Percentiles rank a stretch among this genome's conserved stretches.
Conservation (phyloP, 2,888 invertebrate species). For the Stenotaenia linearis region DNA sequence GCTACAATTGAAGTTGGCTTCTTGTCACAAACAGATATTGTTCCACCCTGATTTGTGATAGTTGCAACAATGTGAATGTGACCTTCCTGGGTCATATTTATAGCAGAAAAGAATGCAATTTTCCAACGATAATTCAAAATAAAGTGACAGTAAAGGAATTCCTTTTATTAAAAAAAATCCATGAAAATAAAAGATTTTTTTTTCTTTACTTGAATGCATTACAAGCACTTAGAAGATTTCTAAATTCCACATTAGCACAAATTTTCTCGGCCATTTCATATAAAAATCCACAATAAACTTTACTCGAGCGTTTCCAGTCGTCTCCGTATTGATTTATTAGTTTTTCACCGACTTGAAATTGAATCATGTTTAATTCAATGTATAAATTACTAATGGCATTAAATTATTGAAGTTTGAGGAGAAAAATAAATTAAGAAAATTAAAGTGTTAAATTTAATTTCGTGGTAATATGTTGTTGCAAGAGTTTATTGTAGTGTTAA, state of each 20-base stretch:
- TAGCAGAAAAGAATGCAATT: not conserved
- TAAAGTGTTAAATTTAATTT: not conserved
- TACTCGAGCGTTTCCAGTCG: too few species aligned
- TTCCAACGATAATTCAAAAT: not conserved
- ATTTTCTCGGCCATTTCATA: too few species aligned
- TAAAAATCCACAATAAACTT: too few species aligned
- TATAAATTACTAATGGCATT: not conserved
- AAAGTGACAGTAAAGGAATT: not conserved
- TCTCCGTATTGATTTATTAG: not conserved
- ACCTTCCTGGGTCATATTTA: not conserved
- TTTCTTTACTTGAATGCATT: not conserved
- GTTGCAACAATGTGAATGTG: constrained; percentile 4
- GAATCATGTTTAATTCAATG: not conserved
- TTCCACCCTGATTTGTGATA: not conserved
- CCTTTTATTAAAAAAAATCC: not conserved
- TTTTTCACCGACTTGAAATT: not conserved
- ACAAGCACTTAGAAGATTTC: not conserved
- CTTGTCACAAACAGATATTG: not conserved
- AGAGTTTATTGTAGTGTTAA: too few species aligned
- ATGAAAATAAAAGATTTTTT: not conserved
- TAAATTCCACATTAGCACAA: not conserved
- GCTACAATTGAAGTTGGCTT: constrained; percentile 3
- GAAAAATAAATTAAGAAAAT: too few species aligned
- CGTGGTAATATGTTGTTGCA: too few species aligned
- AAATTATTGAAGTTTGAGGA: not conserved